Evolutionary conservation across 2,113 vertebrate species (phyloP), one percentile per base, ranked within the genome.

Genomic region (Patagioenas fasciata): DNA sequence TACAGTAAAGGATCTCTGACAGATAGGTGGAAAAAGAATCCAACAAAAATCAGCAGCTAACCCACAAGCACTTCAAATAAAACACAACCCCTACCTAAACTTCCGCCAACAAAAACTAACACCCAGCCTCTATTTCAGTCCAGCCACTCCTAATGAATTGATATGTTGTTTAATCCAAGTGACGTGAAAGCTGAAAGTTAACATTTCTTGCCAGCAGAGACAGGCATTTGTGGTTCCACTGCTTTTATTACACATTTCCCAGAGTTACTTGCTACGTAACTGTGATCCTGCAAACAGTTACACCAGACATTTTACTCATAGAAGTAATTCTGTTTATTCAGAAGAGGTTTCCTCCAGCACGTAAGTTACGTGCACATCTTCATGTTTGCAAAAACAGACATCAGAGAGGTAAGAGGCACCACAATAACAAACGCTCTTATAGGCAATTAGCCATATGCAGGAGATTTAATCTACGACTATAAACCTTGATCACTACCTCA

Each of bases 21-120:
- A 94, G 85, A 92, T 72, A 75, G 6, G 75, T n/a, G 62, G 80
- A 50, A 75, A 78, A 92, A 86, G 29, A 93, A 93, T 75, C 80
- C 85, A 96, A 79, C 75, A 75, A 94, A 95, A 96, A 96, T 84
- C 83, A 91, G 73, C 3, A 0, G 77, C 83, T 96, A 94, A 79
- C 85, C 92, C 92, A 91, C 92, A 94, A 88, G 85, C 83, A 91
- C 92, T 92, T 94, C 90, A 92, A 96, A 92, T 72, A 95, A 96
- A 94, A 94, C 44, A 80, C 75, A 83, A 74, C 32, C 20, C 48
- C 53, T 67, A 90, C 72, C 88, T 84, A 94, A 95, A 88, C 92
- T 88, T 96, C 88, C 28, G 8, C 83, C 93, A 94, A 72, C 53
- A 80, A 71, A 92, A 95, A 78, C 85, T 65, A 80, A 94, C 85